Percentiles rank a stretch among this genome's conserved stretches.
phyloP scores from a whole-genome alignment of 92 coral and sea anemone species.

The Parazoanthus swiftii region DNA sequence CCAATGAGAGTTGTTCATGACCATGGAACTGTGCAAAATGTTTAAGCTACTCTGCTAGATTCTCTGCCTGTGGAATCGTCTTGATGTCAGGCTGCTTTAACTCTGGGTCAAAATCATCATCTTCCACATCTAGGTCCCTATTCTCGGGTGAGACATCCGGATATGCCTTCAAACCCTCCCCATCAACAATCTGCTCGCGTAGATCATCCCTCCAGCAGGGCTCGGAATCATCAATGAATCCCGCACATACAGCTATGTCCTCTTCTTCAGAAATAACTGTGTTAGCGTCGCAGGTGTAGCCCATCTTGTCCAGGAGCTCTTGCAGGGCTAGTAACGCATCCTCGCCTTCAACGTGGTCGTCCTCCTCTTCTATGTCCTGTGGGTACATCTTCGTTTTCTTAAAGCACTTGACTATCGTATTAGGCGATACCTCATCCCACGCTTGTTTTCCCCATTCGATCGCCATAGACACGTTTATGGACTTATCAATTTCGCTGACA shows the following conservation, averaged over 20 bases:
- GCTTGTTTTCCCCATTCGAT: conserved; percentile 60
- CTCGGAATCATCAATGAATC: conserved; percentile 57
- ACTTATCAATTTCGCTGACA: conserved; percentile 45
- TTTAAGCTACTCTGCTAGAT: conserved; percentile 53
- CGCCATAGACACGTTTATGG: conserved; percentile 55
- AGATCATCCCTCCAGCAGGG: conserved; percentile 58
- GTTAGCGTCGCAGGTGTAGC: conserved; percentile 56
- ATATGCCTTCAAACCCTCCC: not conserved
- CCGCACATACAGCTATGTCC: conserved; percentile 54
- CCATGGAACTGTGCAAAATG: conserved; percentile 38
- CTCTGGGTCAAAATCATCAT: conserved; percentile 52
- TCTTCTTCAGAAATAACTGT: conserved; percentile 53
- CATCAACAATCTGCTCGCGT: not conserved
- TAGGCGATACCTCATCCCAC: conserved; percentile 54
- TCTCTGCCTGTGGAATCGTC: conserved; percentile 49
- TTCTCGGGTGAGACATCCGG: conserved; percentile 28
- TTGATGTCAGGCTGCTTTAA: conserved; percentile 51
- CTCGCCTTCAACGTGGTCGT: conserved; percentile 49
- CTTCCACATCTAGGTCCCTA: conserved; percentile 7
- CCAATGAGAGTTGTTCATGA: too few relatives aligned
- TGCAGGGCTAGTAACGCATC: conserved; percentile 34
- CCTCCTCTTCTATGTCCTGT: too few relatives aligned
- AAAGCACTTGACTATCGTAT: conserved; percentile 62
- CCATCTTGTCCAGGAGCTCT: conserved; percentile 64
- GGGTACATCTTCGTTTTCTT: conserved; percentile 55